Percentiles rank a stretch among this genome's conserved stretches.
These are phyloP conservation scores for Pipistrellus nathusii DNA, from an alignment of 2,797 vertebrate genomes.

Conservation along the genomic window DNA sequence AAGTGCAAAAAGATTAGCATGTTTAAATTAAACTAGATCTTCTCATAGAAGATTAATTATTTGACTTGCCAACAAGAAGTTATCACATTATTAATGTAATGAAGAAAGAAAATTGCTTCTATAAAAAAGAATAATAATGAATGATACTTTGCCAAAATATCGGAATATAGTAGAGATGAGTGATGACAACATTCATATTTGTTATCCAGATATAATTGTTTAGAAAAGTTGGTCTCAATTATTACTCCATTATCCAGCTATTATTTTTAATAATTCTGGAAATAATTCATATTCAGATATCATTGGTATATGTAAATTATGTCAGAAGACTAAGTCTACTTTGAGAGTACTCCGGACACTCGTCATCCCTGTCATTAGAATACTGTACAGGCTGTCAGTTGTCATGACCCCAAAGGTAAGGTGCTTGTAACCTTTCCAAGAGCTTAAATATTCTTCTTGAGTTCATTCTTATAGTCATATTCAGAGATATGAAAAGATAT, in stretches of 20 bases:
- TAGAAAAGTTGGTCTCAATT: constrained; percentile 49
- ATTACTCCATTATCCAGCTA: constrained; percentile 39
- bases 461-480: background rate
- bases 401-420: constrained; percentile 43
- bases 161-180: constrained; percentile 20
- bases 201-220: constrained; percentile 5
- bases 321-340: constrained; percentile 1
- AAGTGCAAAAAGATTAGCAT: constrained; percentile 66
- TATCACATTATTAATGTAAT: constrained; percentile 60
- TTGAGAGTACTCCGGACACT: background rate
- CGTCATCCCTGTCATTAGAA: constrained; percentile 46
- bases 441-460: constrained; percentile 59
- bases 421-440: constrained; percentile 7
- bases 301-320: constrained; percentile 34
- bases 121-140: constrained; percentile 48
- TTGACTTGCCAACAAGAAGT: constrained; percentile 66
- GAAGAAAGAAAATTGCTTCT: constrained; percentile 70
- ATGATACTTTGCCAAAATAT: constrained; percentile 38
- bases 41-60: constrained; percentile 68
- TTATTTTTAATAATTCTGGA: constrained; percentile 64
- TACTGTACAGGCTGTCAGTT: constrained; percentile 41
- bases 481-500: constrained; percentile 38
- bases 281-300: constrained; percentile 37
- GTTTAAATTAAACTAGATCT: constrained; percentile 71
- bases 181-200: background rate